phyloP scores from a whole-genome alignment of 2,113 vertebrate genomes.

The Phaethon lepturus region DNA sequence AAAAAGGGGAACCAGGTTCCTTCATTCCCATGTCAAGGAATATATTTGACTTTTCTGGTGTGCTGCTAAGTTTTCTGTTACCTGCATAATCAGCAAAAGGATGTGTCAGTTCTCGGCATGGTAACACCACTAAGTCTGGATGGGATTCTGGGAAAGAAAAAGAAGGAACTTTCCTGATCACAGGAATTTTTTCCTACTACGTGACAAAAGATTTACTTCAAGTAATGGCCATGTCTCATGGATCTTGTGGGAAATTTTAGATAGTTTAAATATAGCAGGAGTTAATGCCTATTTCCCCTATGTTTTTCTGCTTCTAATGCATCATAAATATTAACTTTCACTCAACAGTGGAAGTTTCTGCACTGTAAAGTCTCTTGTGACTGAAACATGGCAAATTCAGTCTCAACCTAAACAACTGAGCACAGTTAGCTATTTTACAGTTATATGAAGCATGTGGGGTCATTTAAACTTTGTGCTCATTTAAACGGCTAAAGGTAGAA shows the following conservation, averaged over 20 bases:
- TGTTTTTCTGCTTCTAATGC: not conserved
- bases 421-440: not conserved
- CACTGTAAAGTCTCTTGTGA: not conserved
- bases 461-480: not conserved
- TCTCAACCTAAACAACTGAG: not conserved
- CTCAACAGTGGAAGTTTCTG: not conserved
- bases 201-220: not conserved
- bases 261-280: not conserved
- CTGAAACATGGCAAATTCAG: not conserved
- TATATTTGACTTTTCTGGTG: not conserved
- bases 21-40: not conserved
- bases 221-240: fast-evolving
- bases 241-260: not conserved
- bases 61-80: not conserved
- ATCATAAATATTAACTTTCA: slow-evolving; percentile 3
- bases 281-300: not conserved
- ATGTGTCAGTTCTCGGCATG: not conserved
- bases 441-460: not conserved
- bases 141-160: not conserved
- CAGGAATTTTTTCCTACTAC: not conserved
- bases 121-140: not conserved
- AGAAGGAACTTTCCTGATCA: not conserved
- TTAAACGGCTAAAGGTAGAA: not conserved
- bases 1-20: not conserved
- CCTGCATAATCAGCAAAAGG: not conserved